A percentile compares a stretch with the other conserved stretches of the same genome.
Evolutionary conservation across 2,888 invertebrate species (phyloP).

Genomic region (Pollenia labialis): DNA sequence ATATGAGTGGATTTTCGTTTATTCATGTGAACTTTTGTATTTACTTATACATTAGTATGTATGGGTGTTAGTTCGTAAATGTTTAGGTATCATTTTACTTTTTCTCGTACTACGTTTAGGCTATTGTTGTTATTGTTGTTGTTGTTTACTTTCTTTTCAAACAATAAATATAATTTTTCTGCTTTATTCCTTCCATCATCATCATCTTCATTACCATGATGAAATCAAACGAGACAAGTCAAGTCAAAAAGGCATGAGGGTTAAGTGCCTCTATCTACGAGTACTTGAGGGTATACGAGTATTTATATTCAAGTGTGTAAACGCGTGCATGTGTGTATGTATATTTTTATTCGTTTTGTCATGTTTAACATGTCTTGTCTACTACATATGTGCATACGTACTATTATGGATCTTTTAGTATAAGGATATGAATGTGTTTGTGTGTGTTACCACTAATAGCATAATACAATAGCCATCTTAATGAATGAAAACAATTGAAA

Average conservation of each 20-base stretch:
- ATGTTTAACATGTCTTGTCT: constrained; percentile 31
- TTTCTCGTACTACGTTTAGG: constrained; percentile 27
- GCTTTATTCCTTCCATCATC: constrained; percentile 60
- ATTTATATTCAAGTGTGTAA: constrained; percentile 59
- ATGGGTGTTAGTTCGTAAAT: constrained; percentile 19
- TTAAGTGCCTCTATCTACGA: constrained; percentile 58
- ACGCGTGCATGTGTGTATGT: constrained; percentile 1
- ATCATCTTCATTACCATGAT: constrained; percentile 50
- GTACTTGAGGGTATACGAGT: constrained; percentile 57
- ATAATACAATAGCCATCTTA: constrained; percentile 66
- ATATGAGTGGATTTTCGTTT: not conserved
- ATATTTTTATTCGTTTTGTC: constrained; percentile 41
- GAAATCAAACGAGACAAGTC: constrained; percentile 44
- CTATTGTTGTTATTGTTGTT: constrained; percentile 15
- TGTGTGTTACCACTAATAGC: constrained; percentile 61
- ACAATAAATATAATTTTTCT: constrained; percentile 70
- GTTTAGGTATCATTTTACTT: constrained; percentile 40
- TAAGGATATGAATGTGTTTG: constrained; percentile 3
- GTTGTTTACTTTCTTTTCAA: constrained; percentile 24
- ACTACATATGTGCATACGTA: not conserved
- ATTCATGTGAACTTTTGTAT: not conserved
- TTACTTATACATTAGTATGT: not conserved
- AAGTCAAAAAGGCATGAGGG: constrained; percentile 66
- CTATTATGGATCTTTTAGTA: not conserved
- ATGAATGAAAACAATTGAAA: constrained; percentile 68